These are phyloP conservation scores for Tonatia bakeri DNA, from an alignment of 2,113 vertebrate genomes.

Conservation along the genomic window DNA sequence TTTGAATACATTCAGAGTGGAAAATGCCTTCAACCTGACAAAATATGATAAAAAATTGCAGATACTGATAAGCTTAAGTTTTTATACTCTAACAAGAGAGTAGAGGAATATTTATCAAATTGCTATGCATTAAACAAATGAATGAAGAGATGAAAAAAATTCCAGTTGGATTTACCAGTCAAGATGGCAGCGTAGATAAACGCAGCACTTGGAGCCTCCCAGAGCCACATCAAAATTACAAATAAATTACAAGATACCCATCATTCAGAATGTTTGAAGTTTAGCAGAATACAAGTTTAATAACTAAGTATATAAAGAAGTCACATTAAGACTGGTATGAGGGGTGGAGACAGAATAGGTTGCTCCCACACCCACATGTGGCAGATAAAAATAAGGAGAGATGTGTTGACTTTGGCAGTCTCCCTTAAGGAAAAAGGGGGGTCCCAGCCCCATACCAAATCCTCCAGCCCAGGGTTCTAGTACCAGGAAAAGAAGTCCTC, in stretches of 20 bases:
- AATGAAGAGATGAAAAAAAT: background rate
- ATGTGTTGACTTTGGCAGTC: background rate
- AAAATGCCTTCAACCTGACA: background rate
- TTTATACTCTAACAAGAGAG: background rate
- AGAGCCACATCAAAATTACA: background rate
- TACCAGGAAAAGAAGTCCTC: background rate
- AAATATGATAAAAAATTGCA: background rate
- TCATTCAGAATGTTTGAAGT: background rate
- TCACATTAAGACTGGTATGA: too few relatives aligned
- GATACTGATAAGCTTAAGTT: background rate
- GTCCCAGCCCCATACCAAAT: background rate
- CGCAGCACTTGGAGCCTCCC: background rate
- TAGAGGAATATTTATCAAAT: background rate
- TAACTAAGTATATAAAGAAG: background rate
- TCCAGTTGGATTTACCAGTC: background rate
- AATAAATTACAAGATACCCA: background rate
- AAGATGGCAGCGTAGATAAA: background rate
- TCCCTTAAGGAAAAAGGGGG: background rate
- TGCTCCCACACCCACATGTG: too few relatives aligned
- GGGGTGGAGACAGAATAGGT: too few relatives aligned
- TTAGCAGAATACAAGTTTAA: background rate
- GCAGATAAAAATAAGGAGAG: background rate
- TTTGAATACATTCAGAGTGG: background rate
- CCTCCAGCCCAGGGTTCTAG: background rate
- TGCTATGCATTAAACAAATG: background rate